Percentiles rank a stretch among this genome's conserved stretches.
These are phyloP conservation scores for Polydrusus cervinus DNA, from an alignment of 2,888 invertebrate species.

Conservation along the genomic window DNA sequence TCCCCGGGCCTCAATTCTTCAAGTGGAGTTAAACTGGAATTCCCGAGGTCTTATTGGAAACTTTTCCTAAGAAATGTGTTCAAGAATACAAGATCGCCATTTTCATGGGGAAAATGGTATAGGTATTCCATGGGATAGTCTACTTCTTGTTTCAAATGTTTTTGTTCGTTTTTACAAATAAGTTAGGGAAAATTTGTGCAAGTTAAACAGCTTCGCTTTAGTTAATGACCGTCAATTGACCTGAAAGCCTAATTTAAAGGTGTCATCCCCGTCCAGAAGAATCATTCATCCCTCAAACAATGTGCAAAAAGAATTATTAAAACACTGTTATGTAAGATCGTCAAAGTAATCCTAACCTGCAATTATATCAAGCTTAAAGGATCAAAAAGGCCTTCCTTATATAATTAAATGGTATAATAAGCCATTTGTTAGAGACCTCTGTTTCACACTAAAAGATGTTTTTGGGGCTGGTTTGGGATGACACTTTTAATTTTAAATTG, in stretches of 20 bases:
- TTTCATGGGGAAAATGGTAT: no score
- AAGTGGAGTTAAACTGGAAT: no score
- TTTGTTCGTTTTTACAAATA: no score
- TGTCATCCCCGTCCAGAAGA: neutral
- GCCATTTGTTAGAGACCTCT: conserved; percentile 26
- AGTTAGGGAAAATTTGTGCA: no score
- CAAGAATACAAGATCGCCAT: no score
- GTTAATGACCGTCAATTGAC: no score
- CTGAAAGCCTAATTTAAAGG: neutral
- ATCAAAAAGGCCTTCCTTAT: neutral
- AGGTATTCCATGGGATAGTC: no score
- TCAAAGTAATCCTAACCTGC: conserved; percentile 36
- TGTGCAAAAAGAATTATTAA: conserved; percentile 40
- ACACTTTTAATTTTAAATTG: conserved; percentile 27
- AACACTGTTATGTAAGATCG: conserved; percentile 26
- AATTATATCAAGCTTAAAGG: conserved; percentile 43
- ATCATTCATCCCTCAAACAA: conserved; percentile 35
- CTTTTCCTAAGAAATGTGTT: no score
- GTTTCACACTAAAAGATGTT: conserved; percentile 41
- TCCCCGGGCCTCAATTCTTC: no score
- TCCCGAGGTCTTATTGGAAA: no score
- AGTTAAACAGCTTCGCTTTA: no score
- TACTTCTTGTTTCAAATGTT: no score
- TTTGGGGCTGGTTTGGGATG: conserved; percentile 32
- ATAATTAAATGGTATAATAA: conserved; percentile 42